Evolutionary conservation across 2,888 invertebrate species (phyloP), one percentile per base, ranked within the genome.

Genomic region (Nephrocerus scutellatus): DNA sequence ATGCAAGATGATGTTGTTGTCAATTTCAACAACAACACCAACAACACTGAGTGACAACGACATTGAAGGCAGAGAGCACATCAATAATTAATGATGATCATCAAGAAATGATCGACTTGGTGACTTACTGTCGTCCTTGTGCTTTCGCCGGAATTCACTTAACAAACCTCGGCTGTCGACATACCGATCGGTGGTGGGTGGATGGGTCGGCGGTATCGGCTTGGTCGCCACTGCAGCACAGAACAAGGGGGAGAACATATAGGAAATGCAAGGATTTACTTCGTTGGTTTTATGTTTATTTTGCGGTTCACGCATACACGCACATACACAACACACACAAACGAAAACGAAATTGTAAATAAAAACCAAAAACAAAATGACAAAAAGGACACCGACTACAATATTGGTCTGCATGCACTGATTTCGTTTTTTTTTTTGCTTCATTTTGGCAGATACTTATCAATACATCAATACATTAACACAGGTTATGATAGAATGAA

Each of bases 61-160:
- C 61, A 62, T 54, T 50, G 59, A 62, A 62, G 61, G 61, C 63
- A 25, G 16, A 30, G 23, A 34, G 46, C 32, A 22, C 13, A 20
- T 40, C 23, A 38, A 25, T 19, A 24, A 19, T 12, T n/a, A 21
- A 25, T n/a, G 26, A 23, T 18, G 24, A 36, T 39, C 38, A 24
- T 39, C 38, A 22, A 18, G 24, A 26, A 43, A 30, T n/a, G 29
- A 32, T 16, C n/a, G 33, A 15, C 24, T 38, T 41, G 34, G 40
- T 39, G 56, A 77, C 78, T 78, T 77, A 78, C 78, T 75, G 67
- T 77, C 77, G 57, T 74, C 72, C 66, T 74, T 75, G 63, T 78
- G 78, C 68, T 78, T 78, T 62, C 77, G 74, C 55, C 77, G 72
- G 70, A 77, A 78, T 49, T 68, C 67, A 52, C 64, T 65, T 47